A percentile compares a stretch with the other conserved stretches of the same genome.
Conservation (phyloP, 2,113 vertebrate species). For the Synodontis membranacea region DNA sequence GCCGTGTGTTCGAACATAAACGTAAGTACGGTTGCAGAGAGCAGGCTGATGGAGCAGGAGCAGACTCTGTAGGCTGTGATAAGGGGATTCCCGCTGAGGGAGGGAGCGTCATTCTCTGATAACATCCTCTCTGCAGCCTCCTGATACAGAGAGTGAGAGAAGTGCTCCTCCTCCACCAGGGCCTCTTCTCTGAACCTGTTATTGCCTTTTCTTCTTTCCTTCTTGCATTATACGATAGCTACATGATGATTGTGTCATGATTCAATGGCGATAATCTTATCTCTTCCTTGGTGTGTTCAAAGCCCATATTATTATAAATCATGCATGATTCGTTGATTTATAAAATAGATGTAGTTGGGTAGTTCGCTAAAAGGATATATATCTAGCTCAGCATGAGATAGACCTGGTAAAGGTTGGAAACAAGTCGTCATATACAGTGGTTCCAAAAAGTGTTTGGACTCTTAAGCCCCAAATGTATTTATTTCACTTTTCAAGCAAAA, state of each 20-base stretch:
- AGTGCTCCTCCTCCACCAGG: conserved; percentile 37
- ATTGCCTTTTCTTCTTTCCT: conserved; percentile 22
- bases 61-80: conserved; percentile 67
- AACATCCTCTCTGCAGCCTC: conserved; percentile 61
- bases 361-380: not conserved
- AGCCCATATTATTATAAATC: not conserved
- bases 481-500: not conserved
- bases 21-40: conserved; percentile 15
- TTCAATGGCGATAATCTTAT: not conserved
- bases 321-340: not conserved
- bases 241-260: not conserved
- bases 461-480: not conserved
- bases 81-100: conserved; percentile 71
- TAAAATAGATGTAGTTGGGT: not conserved
- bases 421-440: not conserved
- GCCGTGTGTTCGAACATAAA: conserved; percentile 10
- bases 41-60: conserved; percentile 19
- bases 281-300: too few species aligned
- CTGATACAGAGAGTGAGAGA: conserved; percentile 69
- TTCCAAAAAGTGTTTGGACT: not conserved
- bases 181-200: conserved; percentile 18
- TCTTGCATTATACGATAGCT: not conserved
- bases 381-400: not conserved
- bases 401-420: not conserved
- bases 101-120: conserved; percentile 69